These are phyloP conservation scores for Tethya wilhelma DNA, from an alignment of 37 sponge, comb jelly and placozoan species.

Conservation along the genomic window DNA sequence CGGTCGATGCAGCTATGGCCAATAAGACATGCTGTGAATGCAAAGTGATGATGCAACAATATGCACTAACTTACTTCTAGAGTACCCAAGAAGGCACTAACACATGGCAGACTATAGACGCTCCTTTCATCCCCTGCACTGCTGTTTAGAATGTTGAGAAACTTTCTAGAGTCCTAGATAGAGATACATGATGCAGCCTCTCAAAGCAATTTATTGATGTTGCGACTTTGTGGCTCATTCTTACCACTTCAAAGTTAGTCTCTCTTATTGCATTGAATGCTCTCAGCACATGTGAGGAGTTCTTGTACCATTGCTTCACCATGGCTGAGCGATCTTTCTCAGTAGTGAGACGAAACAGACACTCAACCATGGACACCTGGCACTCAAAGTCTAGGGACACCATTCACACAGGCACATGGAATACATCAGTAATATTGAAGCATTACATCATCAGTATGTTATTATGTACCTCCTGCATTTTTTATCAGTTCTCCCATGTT, in stretches of 20 bases:
- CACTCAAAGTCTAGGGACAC: constrained; percentile 31
- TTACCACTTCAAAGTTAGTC: constrained; percentile 44
- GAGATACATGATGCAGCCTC: background rate
- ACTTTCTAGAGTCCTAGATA: constrained; percentile 43
- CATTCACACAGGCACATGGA: background rate
- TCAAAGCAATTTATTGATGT: background rate
- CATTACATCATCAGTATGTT: background rate
- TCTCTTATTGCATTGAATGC: constrained; percentile 26
- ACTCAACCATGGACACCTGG: constrained; percentile 46
- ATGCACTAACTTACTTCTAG: constrained; percentile 25
- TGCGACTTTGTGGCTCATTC: background rate
- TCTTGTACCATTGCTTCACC: constrained; percentile 11
- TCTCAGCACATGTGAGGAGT: background rate
- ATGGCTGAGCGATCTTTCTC: background rate
- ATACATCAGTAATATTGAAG: background rate
- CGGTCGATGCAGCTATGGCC: constrained; percentile 20
- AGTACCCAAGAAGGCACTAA: constrained; percentile 22
- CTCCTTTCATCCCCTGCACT: constrained; percentile 9
- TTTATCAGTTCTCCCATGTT: background rate
- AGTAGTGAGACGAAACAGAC: constrained; percentile 36
- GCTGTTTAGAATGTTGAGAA: constrained; percentile 43
- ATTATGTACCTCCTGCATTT: constrained; percentile 22
- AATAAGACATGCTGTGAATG: background rate
- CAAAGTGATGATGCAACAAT: background rate
- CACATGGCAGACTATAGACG: constrained; percentile 39